phyloP scores from a whole-genome alignment of 2,888 invertebrate genomes.

The Drosophila limbata region DNA sequence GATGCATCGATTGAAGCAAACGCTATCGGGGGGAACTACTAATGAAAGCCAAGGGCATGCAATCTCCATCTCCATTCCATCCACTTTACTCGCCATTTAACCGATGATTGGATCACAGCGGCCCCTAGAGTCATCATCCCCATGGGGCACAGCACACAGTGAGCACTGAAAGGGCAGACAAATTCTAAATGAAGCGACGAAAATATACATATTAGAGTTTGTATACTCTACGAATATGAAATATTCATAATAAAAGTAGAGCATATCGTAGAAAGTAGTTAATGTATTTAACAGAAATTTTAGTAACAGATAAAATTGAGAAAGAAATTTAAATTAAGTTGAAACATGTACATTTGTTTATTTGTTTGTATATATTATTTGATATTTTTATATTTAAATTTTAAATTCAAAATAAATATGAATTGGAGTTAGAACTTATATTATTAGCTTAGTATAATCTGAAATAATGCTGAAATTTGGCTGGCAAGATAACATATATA shows the following conservation, averaged over 20 bases:
- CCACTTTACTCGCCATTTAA: slow-evolving; percentile 77
- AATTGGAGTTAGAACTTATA: background rate
- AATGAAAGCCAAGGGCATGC: slow-evolving; percentile 62
- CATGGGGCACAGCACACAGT: slow-evolving; percentile 18
- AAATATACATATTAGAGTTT: background rate
- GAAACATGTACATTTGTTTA: too few relatives aligned
- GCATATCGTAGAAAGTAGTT: too few relatives aligned
- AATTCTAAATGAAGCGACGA: slow-evolving; percentile 24
- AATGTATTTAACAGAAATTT: too few relatives aligned
- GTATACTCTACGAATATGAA: slow-evolving; percentile 16
- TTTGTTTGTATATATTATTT: too few relatives aligned
- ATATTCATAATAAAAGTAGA: background rate
- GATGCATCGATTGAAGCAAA: slow-evolving; percentile 61
- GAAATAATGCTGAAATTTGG: too few relatives aligned
- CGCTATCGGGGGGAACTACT: slow-evolving; percentile 50
- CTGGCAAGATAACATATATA: too few relatives aligned
- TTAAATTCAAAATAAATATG: too few relatives aligned
- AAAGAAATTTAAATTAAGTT: too few relatives aligned
- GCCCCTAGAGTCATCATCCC: slow-evolving; percentile 22
- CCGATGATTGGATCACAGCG: slow-evolving; percentile 75
- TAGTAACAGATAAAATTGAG: too few relatives aligned
- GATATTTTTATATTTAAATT: too few relatives aligned
- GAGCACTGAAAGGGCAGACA: slow-evolving; percentile 39
- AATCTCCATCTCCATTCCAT: slow-evolving; percentile 40
- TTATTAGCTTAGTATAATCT: background rate